Evolutionary conservation across 2,888 invertebrate genomes (phyloP).

Genomic region (Cataglyphis albicans): DNA sequence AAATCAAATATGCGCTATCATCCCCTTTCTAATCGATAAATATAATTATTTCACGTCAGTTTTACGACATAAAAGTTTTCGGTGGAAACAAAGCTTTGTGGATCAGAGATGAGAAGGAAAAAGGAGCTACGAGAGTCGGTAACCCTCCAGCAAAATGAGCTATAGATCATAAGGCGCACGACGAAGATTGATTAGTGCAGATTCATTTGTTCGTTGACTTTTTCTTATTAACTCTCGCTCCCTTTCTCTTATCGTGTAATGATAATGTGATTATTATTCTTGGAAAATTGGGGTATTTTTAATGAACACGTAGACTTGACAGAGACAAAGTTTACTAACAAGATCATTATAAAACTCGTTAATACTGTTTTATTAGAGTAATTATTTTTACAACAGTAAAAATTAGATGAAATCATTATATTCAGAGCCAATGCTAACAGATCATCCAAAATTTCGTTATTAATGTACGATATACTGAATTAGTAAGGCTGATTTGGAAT

Average conservation of each 20-base stretch:
- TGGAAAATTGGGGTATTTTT: conserved; percentile 37
- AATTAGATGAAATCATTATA: conserved; percentile 19
- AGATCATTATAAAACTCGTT: conserved; percentile 49
- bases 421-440: conserved; percentile 12
- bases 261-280: conserved; percentile 47
- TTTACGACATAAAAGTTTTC: conserved; percentile 27
- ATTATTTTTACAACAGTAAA: conserved; percentile 37
- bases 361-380: conserved; percentile 16
- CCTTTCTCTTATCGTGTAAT: not conserved
- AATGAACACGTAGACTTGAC: conserved; percentile 43
- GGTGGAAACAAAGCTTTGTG: conserved; percentile 30
- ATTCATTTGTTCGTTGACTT: conserved; percentile 53
- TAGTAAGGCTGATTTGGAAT: not conserved
- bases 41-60: conserved; percentile 50
- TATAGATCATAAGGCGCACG: conserved; percentile 37
- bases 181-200: conserved; percentile 60
- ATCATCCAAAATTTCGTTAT: not conserved
- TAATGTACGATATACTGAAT: not conserved
- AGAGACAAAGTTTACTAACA: conserved; percentile 49
- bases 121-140: conserved; percentile 23
- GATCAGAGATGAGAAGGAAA: not conserved
- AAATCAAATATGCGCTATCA: conserved; percentile 26
- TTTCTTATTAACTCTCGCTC: conserved; percentile 44
- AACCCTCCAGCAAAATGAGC: conserved; percentile 26
- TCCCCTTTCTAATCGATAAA: conserved; percentile 38